Evolutionary conservation across 2,888 invertebrate genomes (phyloP).

Genomic region (Coleophora deauratella): DNA sequence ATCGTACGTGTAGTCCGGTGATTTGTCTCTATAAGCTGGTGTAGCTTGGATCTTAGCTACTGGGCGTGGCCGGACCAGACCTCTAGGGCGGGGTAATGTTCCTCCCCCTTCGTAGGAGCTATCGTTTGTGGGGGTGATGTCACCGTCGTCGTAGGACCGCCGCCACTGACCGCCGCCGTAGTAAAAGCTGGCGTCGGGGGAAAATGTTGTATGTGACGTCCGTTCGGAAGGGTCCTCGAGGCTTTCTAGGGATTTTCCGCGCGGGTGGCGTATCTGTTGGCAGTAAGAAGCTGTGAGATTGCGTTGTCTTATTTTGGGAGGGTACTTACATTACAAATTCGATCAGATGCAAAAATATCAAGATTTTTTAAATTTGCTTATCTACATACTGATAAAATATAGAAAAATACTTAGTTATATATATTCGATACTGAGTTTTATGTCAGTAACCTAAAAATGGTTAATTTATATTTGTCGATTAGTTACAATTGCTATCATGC

Average conservation of each 20-base stretch:
- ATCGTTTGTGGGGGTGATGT: conserved; percentile 90
- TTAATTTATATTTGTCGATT: too few species aligned
- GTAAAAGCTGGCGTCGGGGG: conserved; percentile 73
- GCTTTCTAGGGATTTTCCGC: conserved; percentile 90
- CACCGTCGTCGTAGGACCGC: conserved; percentile 90
- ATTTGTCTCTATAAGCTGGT: conserved; percentile 57
- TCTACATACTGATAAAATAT: too few species aligned
- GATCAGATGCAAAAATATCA: background rate
- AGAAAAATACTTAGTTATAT: too few species aligned
- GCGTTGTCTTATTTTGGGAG: too few species aligned
- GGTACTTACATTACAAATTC: too few species aligned
- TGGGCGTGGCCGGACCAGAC: conserved; percentile 85
- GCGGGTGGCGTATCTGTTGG: conserved; percentile 83
- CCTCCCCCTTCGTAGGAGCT: conserved; percentile 81
- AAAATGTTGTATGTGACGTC: conserved; percentile 75
- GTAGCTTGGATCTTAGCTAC: conserved; percentile 83
- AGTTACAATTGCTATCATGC: too few species aligned
- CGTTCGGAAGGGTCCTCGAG: conserved; percentile 85
- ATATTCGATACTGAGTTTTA: too few species aligned
- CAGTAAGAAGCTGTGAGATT: conserved; percentile 4
- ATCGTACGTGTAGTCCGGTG: conserved; percentile 64
- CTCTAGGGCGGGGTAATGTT: conserved; percentile 89
- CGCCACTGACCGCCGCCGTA: conserved; percentile 79
- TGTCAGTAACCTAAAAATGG: too few species aligned
- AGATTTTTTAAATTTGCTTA: too few species aligned